These are phyloP conservation scores for Homarus americanus DNA, from an alignment of 1,140 invertebrate genomes.

Conservation along the genomic window DNA sequence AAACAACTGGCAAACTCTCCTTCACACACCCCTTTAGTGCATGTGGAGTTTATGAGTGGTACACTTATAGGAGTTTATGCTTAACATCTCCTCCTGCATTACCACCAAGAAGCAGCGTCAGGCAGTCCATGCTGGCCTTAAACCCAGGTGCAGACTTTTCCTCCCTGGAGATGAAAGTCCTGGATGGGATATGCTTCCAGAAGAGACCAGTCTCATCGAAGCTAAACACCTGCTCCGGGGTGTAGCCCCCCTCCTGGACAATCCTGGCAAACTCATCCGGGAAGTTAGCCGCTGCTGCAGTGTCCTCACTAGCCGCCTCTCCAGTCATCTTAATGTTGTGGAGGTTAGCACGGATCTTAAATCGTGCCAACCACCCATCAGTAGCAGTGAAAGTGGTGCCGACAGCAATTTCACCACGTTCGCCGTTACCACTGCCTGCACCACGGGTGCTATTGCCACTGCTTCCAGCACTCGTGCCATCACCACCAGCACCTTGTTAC, in stretches of 20 bases:
- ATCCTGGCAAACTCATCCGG: constrained; percentile 9
- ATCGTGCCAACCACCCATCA: constrained; percentile 18
- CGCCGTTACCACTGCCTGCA: too few relatives aligned
- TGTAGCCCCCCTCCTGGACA: constrained; percentile 19
- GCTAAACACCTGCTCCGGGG: background rate
- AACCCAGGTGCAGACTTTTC: too few relatives aligned
- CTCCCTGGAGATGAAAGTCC: too few relatives aligned
- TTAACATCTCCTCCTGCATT: background rate
- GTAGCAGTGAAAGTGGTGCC: background rate
- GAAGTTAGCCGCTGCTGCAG: background rate
- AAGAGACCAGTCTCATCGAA: too few relatives aligned
- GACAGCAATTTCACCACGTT: too few relatives aligned
- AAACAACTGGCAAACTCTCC: constrained; percentile 20
- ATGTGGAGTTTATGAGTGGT: background rate
- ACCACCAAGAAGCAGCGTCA: too few relatives aligned
- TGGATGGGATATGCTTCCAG: too few relatives aligned
- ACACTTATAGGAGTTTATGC: constrained; percentile 3
- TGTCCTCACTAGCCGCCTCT: constrained; percentile 8
- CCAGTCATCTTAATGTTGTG: background rate
- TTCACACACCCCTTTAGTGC: constrained; percentile 17
- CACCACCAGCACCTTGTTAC: background rate
- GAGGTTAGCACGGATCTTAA: constrained; percentile 27
- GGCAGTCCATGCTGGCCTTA: too few relatives aligned
- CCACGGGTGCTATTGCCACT: too few relatives aligned
- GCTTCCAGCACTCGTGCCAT: background rate